Evolutionary conservation across 1,140 invertebrate species (phyloP), one percentile per base, ranked within the genome.

Genomic region (Ylistrum balloti): DNA sequence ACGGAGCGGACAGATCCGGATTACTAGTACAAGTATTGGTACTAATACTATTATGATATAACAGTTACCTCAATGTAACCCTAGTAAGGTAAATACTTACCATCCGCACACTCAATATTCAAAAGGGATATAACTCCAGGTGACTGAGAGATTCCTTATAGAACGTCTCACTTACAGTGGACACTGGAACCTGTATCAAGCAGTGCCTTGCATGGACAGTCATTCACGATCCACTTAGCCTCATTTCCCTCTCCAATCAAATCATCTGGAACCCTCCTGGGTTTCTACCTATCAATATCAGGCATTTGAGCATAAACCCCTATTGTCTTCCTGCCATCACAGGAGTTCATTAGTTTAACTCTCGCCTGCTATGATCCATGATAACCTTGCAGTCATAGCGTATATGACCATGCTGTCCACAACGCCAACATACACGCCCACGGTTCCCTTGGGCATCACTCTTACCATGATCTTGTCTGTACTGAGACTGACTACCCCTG

Each of bases 131-230:
- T 33, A 88, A 48, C 33, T 88, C 87, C n/a, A 88, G 32, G 22
- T n/a, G 87, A 45, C 32, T 33, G 11, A 88, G 34, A 33, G 56
- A 33, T n/a, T 88, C 1, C 11, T 22, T 28, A 28, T 89, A 89
- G 33, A 89, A 89, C 17, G 48, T 2, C 34, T 89, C 17, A 85
- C 45, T 33, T 15, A 89, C 33, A 85, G 48, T 85, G 85, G 22
- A 20, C 92, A 90, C 20, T 85, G 13, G 88, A 45, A 85, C 88
- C 88, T 85, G 88, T 89, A 89, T 22, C 1, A 38, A 7, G 35
- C 13, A 38, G 35, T 5, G 56, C 56, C 15, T 20, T 33, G 34
- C 45, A 85, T 0, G 15, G 48, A 33, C 32, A 20, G 34, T 85
- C 56, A 89, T 89, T 35, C 22, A 89, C 85, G 15, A 56, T 13